Percentiles rank a stretch among this genome's conserved stretches.
Conservation (phyloP, 2,888 invertebrate species). For the Chesias legatella region DNA sequence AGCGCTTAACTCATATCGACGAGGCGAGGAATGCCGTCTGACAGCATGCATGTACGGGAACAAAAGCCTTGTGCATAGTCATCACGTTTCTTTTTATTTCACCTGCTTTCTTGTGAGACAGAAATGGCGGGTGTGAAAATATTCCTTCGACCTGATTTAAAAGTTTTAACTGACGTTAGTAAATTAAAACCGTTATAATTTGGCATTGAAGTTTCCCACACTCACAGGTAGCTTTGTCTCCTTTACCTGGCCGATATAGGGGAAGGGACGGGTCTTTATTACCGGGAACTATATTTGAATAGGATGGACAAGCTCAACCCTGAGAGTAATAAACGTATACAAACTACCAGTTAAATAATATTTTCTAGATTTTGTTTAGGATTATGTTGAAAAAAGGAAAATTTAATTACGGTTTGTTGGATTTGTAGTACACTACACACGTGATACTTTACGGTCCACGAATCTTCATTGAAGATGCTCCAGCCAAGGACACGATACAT, state of each 20-base stretch:
- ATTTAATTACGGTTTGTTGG: conserved; percentile 15
- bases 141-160: conserved; percentile 24
- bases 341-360: conserved; percentile 18
- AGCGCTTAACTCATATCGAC: conserved; percentile 74
- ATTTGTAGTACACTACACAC: conserved; percentile 39
- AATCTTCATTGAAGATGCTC: conserved; percentile 55
- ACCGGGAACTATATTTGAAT: conserved; percentile 62
- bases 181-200: conserved; percentile 43
- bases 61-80: conserved; percentile 77
- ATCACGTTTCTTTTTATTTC: conserved; percentile 66
- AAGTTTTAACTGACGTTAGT: conserved; percentile 22
- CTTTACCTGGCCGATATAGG: conserved; percentile 65
- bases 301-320: conserved; percentile 51
- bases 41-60: conserved; percentile 78
- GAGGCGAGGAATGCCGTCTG: conserved; percentile 76
- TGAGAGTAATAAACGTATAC: conserved; percentile 32
- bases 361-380: conserved; percentile 1
- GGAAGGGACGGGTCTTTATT: conserved; percentile 62
- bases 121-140: conserved; percentile 36
- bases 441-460: conserved; percentile 58
- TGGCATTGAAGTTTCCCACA: conserved; percentile 47
- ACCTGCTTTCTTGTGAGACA: conserved; percentile 54
- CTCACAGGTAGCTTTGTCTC: conserved; percentile 64
- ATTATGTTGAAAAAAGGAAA: conserved; percentile 2
- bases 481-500: conserved; percentile 50